A percentile compares a stretch with the other conserved stretches of the same genome.
phyloP scores from a whole-genome alignment of 2,888 invertebrate genomes.

The Oscheius myriophilus region DNA sequence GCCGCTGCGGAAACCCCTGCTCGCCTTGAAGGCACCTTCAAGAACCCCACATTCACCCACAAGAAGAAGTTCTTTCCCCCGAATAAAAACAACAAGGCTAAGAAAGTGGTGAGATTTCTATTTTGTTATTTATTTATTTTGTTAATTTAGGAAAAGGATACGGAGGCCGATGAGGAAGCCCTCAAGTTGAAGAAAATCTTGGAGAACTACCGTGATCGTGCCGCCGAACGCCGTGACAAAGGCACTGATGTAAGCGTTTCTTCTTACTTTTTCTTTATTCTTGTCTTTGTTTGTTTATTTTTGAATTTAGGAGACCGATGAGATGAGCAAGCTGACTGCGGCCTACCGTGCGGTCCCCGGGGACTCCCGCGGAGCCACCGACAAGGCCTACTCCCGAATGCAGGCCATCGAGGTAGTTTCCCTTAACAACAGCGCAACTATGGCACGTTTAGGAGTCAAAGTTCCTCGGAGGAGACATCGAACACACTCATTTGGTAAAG shows the following conservation, averaged over 20 bases:
- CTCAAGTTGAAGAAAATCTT: constrained; percentile 63
- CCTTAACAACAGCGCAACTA: not conserved
- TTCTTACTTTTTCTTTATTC: not conserved
- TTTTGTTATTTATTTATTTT: not conserved
- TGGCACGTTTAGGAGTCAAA: constrained; percentile 82
- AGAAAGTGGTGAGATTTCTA: no score
- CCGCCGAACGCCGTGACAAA: constrained; percentile 67
- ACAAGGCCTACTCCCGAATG: constrained; percentile 91
- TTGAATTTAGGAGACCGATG: constrained; percentile 32
- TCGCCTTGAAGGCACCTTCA: not conserved
- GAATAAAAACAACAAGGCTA: no score
- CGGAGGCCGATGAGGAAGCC: constrained; percentile 63
- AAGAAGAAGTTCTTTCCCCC: constrained; percentile 35
- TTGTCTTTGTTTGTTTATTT: no score
- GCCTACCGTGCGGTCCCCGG: constrained; percentile 94
- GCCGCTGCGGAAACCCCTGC: constrained; percentile 18
- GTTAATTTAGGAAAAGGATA: constrained; percentile 43
- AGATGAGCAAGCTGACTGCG: constrained; percentile 75
- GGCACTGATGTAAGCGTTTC: constrained; percentile 42
- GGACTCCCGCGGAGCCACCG: constrained; percentile 74
- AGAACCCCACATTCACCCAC: constrained; percentile 25
- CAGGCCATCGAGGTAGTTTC: constrained; percentile 82
- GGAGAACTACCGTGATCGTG: constrained; percentile 72
- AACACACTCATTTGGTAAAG: constrained; percentile 99
- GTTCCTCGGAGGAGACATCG: constrained; percentile 99